These are phyloP conservation scores for Caenorhabditis imperialis DNA, from an alignment of 2,888 invertebrate genomes.

Conservation along the genomic window DNA sequence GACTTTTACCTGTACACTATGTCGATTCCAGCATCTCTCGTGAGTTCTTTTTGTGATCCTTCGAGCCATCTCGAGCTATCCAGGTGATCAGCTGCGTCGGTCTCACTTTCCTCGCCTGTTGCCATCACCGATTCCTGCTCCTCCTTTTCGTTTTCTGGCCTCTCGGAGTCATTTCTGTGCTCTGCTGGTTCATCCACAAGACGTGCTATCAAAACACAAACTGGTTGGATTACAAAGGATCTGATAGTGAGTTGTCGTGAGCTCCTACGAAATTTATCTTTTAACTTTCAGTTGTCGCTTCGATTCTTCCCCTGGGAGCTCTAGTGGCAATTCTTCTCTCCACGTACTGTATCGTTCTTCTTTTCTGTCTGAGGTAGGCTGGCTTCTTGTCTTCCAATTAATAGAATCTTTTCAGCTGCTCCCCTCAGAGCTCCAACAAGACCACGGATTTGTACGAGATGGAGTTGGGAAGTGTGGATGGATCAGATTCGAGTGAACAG, in stretches of 20 bases:
- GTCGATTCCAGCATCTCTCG: neutral
- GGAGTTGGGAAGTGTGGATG: too few relatives aligned
- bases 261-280: too few relatives aligned
- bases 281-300: neutral
- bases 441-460: too few relatives aligned
- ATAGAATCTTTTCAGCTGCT: too few relatives aligned
- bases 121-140: neutral
- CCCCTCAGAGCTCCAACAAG: too few relatives aligned
- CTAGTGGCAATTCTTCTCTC: neutral
- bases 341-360: neutral
- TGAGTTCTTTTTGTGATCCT: neutral
- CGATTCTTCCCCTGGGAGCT: neutral
- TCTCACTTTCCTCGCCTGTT: neutral
- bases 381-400: too few relatives aligned
- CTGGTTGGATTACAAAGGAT: neutral
- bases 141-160: constrained; percentile 3
- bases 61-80: neutral
- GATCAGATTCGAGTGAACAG: too few relatives aligned
- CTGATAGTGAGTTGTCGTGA: neutral
- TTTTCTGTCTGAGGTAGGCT: neutral
- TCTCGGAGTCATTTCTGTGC: neutral
- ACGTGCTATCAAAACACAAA: neutral
- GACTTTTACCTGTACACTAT: neutral
- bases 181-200: constrained; percentile 1
- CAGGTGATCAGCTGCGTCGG: neutral